Evolutionary conservation across 2,888 invertebrate genomes (phyloP).

Genomic region (Ennomos erosarius): DNA sequence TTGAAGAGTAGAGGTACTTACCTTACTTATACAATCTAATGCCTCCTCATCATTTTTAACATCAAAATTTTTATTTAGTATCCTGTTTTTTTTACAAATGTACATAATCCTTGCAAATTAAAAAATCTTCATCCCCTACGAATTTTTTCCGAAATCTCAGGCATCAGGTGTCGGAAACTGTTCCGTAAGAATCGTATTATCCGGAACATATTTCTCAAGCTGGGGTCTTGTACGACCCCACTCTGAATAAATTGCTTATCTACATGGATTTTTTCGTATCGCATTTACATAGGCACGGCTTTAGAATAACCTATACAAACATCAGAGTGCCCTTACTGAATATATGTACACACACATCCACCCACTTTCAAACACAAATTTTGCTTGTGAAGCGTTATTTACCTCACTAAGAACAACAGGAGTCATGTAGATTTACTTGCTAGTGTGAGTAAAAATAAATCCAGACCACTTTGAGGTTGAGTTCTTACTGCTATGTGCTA

Average conservation of each 20-base stretch:
- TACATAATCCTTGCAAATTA: constrained; percentile 50
- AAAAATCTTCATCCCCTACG: constrained; percentile 58
- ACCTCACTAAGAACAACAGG: neutral
- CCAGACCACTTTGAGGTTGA: neutral
- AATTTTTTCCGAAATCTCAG: constrained; percentile 52
- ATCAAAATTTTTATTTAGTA: too few species aligned
- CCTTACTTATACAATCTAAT: neutral
- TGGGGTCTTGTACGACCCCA: constrained; percentile 68
- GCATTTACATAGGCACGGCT: constrained; percentile 53
- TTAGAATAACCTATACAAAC: constrained; percentile 35
- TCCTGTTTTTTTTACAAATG: constrained; percentile 15
- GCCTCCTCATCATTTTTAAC: constrained; percentile 2
- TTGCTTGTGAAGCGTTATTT: neutral
- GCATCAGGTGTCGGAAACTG: constrained; percentile 81
- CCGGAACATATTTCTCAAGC: constrained; percentile 73
- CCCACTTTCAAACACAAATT: too few species aligned
- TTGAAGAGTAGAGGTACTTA: too few species aligned
- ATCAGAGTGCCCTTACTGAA: constrained; percentile 16
- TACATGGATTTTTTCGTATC: constrained; percentile 57
- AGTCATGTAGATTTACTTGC: neutral
- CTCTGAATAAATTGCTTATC: constrained; percentile 78
- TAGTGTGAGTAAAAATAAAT: neutral
- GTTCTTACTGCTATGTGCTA: constrained; percentile 14
- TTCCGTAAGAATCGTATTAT: constrained; percentile 76
- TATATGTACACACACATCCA: neutral